Evolutionary conservation across 2,113 vertebrate species (phyloP).

Genomic region (Acanthisitta chloris): DNA sequence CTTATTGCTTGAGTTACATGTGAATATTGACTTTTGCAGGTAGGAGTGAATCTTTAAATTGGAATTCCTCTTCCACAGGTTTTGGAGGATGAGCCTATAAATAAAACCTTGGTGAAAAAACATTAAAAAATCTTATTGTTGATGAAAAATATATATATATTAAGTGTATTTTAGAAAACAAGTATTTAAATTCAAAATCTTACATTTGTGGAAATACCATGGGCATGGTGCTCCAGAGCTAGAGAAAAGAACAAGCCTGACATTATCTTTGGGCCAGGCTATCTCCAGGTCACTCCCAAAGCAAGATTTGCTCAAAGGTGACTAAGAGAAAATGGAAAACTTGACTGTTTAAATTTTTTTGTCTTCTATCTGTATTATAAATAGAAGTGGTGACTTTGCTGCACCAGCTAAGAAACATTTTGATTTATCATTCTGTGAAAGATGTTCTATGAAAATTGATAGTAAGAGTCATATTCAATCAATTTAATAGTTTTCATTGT

Average conservation of each 20-base stretch:
- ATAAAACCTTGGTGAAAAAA: not conserved
- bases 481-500: not conserved
- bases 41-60: not conserved
- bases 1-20: not conserved
- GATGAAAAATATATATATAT: not conserved
- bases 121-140: not conserved
- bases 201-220: not conserved
- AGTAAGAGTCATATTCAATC: not conserved
- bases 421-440: not conserved
- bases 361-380: not conserved
- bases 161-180: not conserved
- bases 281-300: not conserved
- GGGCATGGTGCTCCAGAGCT: not conserved
- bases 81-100: not conserved
- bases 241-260: not conserved
- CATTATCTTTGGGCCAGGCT: not conserved
- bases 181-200: not conserved
- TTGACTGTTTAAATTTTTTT: not conserved
- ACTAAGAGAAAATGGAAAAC: constrained; percentile 5
- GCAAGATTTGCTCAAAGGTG: not conserved
- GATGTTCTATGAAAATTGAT: not conserved
- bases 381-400: not conserved
- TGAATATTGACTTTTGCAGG: not conserved
- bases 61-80: not conserved
- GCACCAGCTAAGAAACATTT: not conserved